Evolutionary conservation across 2,888 invertebrate genomes (phyloP), one percentile per base, ranked within the genome.

Genomic region (Himalopsyche tibetana): DNA sequence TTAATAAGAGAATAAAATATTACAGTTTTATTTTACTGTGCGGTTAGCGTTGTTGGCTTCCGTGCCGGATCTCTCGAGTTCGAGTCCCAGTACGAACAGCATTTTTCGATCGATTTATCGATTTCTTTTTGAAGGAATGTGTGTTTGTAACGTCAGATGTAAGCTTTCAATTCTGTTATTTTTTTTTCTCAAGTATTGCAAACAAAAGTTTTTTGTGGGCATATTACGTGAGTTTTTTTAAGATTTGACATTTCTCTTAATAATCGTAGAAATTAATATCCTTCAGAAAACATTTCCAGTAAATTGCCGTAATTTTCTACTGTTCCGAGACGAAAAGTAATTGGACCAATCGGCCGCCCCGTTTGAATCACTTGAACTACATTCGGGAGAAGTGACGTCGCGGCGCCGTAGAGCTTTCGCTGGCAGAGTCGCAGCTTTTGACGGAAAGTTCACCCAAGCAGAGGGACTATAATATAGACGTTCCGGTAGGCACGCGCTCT

Each of bases 261-360:
- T 74, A 19, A 19, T 38, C 1, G 12, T 12, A 79, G 40, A 80
- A 38, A 80, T 80, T 80, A 80, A 80, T 42, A 80, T 40, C 42
- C 9, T 80, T 8, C 19, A 40, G n/a, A 80, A 80, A n/a, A n/a
- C 12, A 5, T 38, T 40, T 17, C 17, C 12, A 1, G 80, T 36
- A 80, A 80, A 42, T 80, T 80, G 80, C 80, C 80, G 80, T 38
- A 80, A 42, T 80, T 80, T 80, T 80, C 42, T 80, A 28, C n/a
- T n/a, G 4, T 80, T 80, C 40, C 80, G 36, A 17, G n/a, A 9
- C 40, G 40, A 84, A 85, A 12, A 40, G 69, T 81, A 82, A 85
- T 85, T 85, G 84, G 69, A 45, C 84, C 84, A 85, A 85, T 85
- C 82, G 63, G 36, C 40, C 38, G 51, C 69, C 63, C 36, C 55